Percentiles rank a stretch among this genome's conserved stretches.
These are phyloP conservation scores for Eublepharis macularius DNA, from an alignment of 2,113 vertebrate genomes.

Conservation along the genomic window DNA sequence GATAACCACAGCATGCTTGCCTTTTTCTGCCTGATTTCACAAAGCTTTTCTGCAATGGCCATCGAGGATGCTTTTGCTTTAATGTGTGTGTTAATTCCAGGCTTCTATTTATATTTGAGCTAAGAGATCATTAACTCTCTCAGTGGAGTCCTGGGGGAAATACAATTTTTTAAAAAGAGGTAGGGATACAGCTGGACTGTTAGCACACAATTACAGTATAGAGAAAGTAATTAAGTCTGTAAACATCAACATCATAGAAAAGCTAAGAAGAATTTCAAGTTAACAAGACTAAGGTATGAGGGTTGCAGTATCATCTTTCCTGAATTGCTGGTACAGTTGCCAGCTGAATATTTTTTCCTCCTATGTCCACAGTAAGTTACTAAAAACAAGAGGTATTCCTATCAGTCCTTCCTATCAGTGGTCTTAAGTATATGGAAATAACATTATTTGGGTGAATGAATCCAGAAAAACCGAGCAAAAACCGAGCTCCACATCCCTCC, in stretches of 20 bases:
- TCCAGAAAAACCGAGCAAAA: too few relatives aligned
- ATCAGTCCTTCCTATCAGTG: too few relatives aligned
- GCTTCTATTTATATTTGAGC: conserved; percentile 32
- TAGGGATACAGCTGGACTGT: conserved; percentile 15
- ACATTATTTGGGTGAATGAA: too few relatives aligned
- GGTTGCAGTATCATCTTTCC: neutral
- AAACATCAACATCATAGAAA: conserved; percentile 17
- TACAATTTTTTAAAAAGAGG: conserved; percentile 9
- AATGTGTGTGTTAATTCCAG: neutral
- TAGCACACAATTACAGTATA: neutral
- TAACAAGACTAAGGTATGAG: neutral
- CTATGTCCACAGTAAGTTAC: too few relatives aligned
- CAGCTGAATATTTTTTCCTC: neutral
- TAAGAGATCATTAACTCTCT: conserved; percentile 15
- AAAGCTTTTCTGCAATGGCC: conserved; percentile 30
- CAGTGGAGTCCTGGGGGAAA: conserved; percentile 36
- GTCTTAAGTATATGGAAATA: too few relatives aligned
- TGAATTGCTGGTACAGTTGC: neutral
- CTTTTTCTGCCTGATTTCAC: neutral
- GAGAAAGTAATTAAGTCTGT: neutral
- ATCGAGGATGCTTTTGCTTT: neutral
- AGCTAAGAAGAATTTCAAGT: neutral
- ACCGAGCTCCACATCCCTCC: too few relatives aligned
- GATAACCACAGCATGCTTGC: neutral
- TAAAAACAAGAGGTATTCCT: too few relatives aligned